phyloP scores from a whole-genome alignment of 92 coral and sea anemone genomes.

The Zoanthus solanderi region DNA sequence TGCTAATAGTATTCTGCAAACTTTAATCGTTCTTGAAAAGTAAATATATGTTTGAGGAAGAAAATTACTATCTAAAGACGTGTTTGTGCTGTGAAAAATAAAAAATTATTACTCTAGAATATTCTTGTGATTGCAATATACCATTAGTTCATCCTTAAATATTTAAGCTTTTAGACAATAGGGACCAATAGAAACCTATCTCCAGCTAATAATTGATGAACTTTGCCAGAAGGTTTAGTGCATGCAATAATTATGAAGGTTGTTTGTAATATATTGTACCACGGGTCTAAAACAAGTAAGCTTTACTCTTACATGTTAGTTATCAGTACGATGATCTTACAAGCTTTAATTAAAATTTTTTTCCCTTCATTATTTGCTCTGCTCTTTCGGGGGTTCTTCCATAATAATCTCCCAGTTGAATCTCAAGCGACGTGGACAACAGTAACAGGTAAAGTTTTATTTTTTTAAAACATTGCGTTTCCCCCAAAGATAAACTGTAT shows the following conservation, averaged over 20 bases:
- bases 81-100: not conserved
- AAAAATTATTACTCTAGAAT: conserved; percentile 1
- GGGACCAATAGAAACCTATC: conserved; percentile 24
- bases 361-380: not conserved
- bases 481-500: not conserved
- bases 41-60: not conserved
- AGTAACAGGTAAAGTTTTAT: conserved; percentile 24
- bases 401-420: not conserved
- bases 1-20: not conserved
- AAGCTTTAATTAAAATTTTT: not conserved
- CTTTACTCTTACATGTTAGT: not conserved
- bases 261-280: conserved; percentile 24
- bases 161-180: conserved; percentile 6
- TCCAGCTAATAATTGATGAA: conserved; percentile 12
- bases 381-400: not conserved
- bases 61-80: not conserved
- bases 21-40: not conserved
- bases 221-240: conserved; percentile 3
- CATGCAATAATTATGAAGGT: conserved; percentile 44
- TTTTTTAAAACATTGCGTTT: not conserved
- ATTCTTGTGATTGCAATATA: not conserved
- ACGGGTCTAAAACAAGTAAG: not conserved
- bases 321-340: not conserved
- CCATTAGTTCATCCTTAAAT: conserved; percentile 9
- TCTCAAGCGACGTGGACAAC: not conserved